Evolutionary conservation across 2,113 vertebrate genomes (phyloP).

Genomic region (Centropristis striata): DNA sequence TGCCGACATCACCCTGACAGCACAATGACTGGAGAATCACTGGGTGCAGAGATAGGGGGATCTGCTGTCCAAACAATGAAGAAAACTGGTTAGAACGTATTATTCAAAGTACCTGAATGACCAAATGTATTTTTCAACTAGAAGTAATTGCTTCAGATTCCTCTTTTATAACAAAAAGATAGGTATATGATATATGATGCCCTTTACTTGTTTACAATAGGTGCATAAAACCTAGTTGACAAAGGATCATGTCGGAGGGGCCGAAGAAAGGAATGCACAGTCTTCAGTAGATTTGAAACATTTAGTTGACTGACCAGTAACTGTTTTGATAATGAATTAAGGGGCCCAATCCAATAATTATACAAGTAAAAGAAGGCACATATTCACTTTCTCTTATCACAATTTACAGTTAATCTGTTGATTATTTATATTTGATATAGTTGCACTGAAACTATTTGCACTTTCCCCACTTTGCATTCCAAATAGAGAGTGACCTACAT

Average conservation of each 20-base stretch:
- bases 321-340: neutral
- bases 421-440: no score
- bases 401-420: no score
- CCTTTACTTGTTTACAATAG: neutral
- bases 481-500: no score
- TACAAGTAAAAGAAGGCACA: neutral
- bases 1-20: constrained; percentile 89
- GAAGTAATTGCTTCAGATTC: neutral
- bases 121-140: neutral
- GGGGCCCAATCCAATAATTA: neutral
- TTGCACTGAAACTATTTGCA: no score
- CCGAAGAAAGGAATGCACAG: neutral
- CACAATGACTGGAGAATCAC: constrained; percentile 33
- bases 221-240: neutral
- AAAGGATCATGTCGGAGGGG: no score
- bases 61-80: constrained; percentile 20
- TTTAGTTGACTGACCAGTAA: neutral
- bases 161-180: neutral
- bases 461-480: no score
- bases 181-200: neutral
- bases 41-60: constrained; percentile 1
- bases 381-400: neutral
- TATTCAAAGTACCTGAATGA: neutral
- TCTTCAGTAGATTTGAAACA: neutral
- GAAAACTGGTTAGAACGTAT: neutral